These are phyloP conservation scores for Nasonia giraulti DNA, from an alignment of 1,140 invertebrate genomes.

Conservation along the genomic window DNA sequence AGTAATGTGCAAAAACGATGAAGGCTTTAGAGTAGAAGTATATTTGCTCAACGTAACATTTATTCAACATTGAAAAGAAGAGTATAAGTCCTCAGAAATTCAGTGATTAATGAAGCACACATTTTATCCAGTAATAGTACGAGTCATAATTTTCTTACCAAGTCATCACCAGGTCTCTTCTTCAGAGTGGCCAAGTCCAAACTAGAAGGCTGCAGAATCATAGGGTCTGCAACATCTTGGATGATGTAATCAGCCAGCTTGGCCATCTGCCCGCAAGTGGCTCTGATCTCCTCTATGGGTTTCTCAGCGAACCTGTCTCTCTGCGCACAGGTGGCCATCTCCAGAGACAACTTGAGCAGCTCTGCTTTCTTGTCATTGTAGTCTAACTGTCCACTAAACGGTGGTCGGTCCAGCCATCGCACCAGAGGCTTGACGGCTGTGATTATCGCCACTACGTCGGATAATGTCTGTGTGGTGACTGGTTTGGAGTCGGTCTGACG, in stretches of 20 bases:
- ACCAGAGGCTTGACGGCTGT: conserved; percentile 89
- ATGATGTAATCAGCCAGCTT: conserved; percentile 90
- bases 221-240: conserved; percentile 89
- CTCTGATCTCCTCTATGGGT: conserved; percentile 83
- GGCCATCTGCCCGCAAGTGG: conserved; percentile 82
- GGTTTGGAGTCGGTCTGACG: conserved; percentile 78
- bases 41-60: background rate
- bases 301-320: conserved; percentile 90
- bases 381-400: conserved; percentile 82
- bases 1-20: background rate
- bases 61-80: background rate
- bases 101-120: too few relatives aligned
- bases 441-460: conserved; percentile 88
- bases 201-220: conserved; percentile 90
- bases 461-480: conserved; percentile 87
- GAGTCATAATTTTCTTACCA: conserved; percentile 70
- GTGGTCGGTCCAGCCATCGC: conserved; percentile 89
- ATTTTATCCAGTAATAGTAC: too few relatives aligned
- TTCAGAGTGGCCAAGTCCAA: conserved; percentile 90
- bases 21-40: background rate
- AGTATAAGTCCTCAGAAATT: too few relatives aligned
- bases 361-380: conserved; percentile 81
- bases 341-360: conserved; percentile 85
- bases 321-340: conserved; percentile 90
- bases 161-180: conserved; percentile 85